Evolutionary conservation across 2,888 invertebrate species (phyloP), one percentile per base, ranked within the genome.

Genomic region (Aphidoletes aphidimyza): DNA sequence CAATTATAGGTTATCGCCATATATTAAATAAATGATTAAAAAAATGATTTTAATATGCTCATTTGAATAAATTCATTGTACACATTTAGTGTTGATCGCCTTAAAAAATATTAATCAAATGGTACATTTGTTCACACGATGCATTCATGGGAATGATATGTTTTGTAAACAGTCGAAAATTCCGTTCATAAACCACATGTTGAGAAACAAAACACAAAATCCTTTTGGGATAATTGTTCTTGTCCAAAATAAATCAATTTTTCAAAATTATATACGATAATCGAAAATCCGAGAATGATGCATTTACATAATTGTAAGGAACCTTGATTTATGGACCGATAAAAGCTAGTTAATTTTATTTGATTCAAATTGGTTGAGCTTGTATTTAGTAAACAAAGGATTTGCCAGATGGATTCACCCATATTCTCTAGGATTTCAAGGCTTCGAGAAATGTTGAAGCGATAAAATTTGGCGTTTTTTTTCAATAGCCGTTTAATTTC

Each of bases 261-360:
- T 69, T 30, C 5, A 30, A 30, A 30, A 69, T 30, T 30, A 30
- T 69, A 69, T 69, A n/a, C n/a, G 69, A 69, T 69, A 69, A 69
- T 69, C 14, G 30, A 69, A 30, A 11, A 9, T 30, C 69, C 54
- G n/a, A 54, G 26, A 22, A 54, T 54, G n/a, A 3, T 54, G 26
- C 11, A 69, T 69, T 69, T 69, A 69, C 69, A 30, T 69, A 69
- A 69, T 69, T 26, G 34, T 17, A 14, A 1, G 34, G 30, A 30
- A n/a, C 11, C 5, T 34, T 69, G 69, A 69, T 69, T 69, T 69
- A 69, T 69, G 34, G n/a, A 30, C 19, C 26, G 69, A 69, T 69
- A 69, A 69, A 30, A 69, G 9, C 0, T 6, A 54, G n/a, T 54
- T 26, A 49, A 54, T 22, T 26, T 54, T 8, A 54, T 49, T 9